Evolutionary conservation across 2,113 vertebrate genomes (phyloP), one percentile per base, ranked within the genome.

Genomic region (Brachyhypopomus occidentalis): DNA sequence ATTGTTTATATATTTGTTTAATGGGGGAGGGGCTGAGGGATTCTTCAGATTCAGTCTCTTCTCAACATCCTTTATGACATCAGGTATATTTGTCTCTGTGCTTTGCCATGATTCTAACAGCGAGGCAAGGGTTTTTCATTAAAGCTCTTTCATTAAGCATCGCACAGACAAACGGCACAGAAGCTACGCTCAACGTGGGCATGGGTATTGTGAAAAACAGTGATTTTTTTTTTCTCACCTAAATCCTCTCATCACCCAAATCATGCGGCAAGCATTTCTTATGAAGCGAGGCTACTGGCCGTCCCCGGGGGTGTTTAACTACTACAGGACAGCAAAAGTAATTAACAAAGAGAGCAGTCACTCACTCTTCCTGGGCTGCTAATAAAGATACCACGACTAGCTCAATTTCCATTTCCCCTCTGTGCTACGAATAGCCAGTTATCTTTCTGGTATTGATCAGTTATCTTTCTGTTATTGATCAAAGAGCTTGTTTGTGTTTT

Each of bases 361-460:
- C 20, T 19, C 17, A 52, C 22, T 45, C 67, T 12, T 62, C 67
- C 45, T 36, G 3, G 22, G 70, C 70, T 59, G 48, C 52, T 74
- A 78, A 83, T 83, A 34, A 78, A 83, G 76, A 74, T 56, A 55
- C 59, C 64, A n/a, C 11, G 5, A 64, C 22, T 66, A 4, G n/a
- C 52, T 80, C 66, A 55, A 80, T 76, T 80, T 76, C 30, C 71
- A 80, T 76, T 64, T 80, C 64, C 78, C 72, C 67, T 36, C 19
- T 16, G 30, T 75, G 48, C 59, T 85, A 58, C 77, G 58, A 34
- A 48, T 78, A 60, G 34, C 30, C 60, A 73, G 1, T 70, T 14
- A 64, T 64, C 64, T 72, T 72, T 59, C 17, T 72, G 55, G 45
- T 77, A 30, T 69, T n/a, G 56, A 63, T 36, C 36, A 38, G 1